These are phyloP conservation scores for Sturmia bella DNA, from an alignment of 2,888 invertebrate genomes.

Conservation along the genomic window DNA sequence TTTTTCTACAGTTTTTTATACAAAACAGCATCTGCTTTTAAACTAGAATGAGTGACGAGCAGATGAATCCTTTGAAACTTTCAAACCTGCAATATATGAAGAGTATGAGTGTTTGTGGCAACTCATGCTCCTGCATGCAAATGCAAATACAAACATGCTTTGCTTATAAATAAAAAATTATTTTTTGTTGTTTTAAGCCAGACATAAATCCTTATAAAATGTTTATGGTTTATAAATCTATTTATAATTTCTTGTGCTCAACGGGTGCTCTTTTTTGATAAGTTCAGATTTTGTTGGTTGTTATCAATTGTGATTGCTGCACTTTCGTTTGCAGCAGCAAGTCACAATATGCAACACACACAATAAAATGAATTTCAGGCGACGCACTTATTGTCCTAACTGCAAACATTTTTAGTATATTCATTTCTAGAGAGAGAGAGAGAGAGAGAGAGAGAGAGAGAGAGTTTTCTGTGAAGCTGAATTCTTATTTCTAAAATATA, in stretches of 20 bases:
- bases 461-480: no score
- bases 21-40: constrained; percentile 4
- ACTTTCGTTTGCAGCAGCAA: no score
- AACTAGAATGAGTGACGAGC: background rate
- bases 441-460: no score
- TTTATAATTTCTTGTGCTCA: constrained; percentile 15
- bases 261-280: background rate
- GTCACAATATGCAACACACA: no score
- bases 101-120: background rate
- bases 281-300: no score
- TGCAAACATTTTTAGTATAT: no score
- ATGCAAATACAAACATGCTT: constrained; percentile 18
- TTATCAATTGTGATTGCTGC: no score
- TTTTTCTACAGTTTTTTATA: constrained; percentile 15
- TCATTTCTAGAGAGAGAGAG: no score
- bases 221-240: constrained; percentile 52
- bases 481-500: no score
- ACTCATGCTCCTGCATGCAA: constrained; percentile 10
- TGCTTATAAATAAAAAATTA: background rate
- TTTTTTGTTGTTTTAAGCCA: background rate
- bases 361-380: no score
- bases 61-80: constrained; percentile 32
- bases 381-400: no score
- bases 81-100: background rate
- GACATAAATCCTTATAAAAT: constrained; percentile 51